Evolutionary conservation across 2,888 invertebrate genomes (phyloP).

Genomic region (Caenorhabditis panamensis): DNA sequence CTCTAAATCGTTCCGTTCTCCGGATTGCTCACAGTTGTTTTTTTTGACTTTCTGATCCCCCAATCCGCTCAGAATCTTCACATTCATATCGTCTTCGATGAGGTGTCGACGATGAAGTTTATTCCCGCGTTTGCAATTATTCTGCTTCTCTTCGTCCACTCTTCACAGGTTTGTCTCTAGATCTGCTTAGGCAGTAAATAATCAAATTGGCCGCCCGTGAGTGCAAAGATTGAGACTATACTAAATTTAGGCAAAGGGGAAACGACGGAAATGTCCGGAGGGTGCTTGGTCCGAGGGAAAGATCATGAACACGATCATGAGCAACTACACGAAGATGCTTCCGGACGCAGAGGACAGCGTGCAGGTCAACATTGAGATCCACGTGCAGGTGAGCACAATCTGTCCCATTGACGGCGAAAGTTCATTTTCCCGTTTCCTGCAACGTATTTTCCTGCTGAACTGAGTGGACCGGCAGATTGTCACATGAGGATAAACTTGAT

Average conservation of each 20-base stretch:
- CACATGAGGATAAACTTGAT: slow-evolving; percentile 54
- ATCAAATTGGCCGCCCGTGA: slow-evolving; percentile 39
- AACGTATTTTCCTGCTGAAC: slow-evolving; percentile 22
- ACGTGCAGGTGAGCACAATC: slow-evolving; percentile 72
- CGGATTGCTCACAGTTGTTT: neutral
- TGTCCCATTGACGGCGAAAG: neutral
- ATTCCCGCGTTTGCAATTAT: slow-evolving; percentile 38
- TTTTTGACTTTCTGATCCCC: neutral
- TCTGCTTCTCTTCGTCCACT: slow-evolving; percentile 44
- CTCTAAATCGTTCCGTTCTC: neutral
- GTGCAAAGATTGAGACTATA: slow-evolving; percentile 43
- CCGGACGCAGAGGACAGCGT: slow-evolving; percentile 80
- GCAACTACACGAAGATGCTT: slow-evolving; percentile 80
- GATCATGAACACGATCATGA: slow-evolving; percentile 76
- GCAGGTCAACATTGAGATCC: slow-evolving; percentile 78
- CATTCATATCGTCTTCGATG: slow-evolving; percentile 18
- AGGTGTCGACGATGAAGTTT: slow-evolving; percentile 38
- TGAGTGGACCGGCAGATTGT: slow-evolving; percentile 41
- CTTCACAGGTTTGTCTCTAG: slow-evolving; percentile 48
- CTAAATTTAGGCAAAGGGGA: slow-evolving; percentile 67
- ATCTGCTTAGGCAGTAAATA: slow-evolving; percentile 23
- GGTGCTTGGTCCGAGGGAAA: slow-evolving; percentile 77
- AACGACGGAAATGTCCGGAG: slow-evolving; percentile 78
- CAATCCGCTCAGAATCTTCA: slow-evolving; percentile 8
- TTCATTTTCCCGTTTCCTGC: slow-evolving; percentile 1